These are phyloP conservation scores for Xestia ashworthii DNA, from an alignment of 2,888 invertebrate genomes.

Conservation along the genomic window DNA sequence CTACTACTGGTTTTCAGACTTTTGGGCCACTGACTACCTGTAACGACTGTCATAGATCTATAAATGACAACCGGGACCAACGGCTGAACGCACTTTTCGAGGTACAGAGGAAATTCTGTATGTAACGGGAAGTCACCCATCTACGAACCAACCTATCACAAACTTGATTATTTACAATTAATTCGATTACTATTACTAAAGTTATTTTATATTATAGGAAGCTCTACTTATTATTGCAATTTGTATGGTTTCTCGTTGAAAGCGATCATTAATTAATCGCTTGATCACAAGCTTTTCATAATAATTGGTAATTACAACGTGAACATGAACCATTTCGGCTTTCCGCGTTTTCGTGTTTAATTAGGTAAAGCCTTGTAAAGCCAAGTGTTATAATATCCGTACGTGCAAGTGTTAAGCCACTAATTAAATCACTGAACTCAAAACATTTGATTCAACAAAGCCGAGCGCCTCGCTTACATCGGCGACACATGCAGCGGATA, in stretches of 20 bases:
- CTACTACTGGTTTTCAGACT: no score
- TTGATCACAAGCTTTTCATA: background rate
- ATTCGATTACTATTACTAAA: background rate
- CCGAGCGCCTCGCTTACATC: background rate
- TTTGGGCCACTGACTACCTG: no score
- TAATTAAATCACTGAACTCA: background rate
- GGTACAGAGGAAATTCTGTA: no score
- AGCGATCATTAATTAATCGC: background rate
- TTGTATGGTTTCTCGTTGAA: background rate
- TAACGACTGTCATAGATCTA: no score
- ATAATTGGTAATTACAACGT: slow-evolving; percentile 16
- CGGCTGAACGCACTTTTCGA: no score
- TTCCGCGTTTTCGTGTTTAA: background rate
- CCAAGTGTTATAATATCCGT: background rate
- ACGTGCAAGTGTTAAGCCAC: background rate
- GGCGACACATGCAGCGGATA: slow-evolving; percentile 13
- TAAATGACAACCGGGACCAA: no score
- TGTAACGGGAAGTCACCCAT: no score
- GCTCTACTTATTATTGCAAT: background rate
- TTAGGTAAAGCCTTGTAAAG: background rate
- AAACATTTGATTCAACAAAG: background rate
- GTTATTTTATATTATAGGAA: background rate
- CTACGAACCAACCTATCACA: background rate
- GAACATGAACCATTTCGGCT: slow-evolving; percentile 2
- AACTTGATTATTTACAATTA: background rate